Evolutionary conservation across 2,797 vertebrate species (phyloP).

Genomic region (Nannoperca obscura): DNA sequence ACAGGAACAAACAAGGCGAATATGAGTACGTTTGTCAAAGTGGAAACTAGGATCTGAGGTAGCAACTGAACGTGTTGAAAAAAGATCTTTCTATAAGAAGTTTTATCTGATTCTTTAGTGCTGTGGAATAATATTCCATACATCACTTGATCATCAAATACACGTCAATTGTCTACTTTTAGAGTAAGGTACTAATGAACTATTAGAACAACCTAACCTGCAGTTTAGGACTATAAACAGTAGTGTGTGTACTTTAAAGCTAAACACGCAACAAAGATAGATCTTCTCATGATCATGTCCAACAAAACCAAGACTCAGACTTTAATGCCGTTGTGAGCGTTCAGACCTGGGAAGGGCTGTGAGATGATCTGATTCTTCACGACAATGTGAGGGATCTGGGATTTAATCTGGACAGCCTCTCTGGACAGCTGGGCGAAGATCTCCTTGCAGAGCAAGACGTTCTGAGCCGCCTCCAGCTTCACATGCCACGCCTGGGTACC

Average conservation of each 20-base stretch:
- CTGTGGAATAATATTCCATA: not conserved
- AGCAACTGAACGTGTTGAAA: no score
- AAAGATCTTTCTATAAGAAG: not conserved
- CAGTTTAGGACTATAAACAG: not conserved
- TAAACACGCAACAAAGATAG: not conserved
- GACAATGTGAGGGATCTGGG: conserved; percentile 98
- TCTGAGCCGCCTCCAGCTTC: conserved; percentile 96
- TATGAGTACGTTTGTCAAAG: not conserved
- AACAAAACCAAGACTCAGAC: not conserved
- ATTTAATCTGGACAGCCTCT: conserved; percentile 98
- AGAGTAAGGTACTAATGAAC: not conserved
- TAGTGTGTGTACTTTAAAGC: not conserved
- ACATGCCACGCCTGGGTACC: conserved; percentile 94
- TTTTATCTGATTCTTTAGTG: not conserved
- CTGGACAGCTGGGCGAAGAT: conserved; percentile 98
- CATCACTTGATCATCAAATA: not conserved
- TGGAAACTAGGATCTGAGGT: no score
- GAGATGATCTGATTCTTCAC: conserved; percentile 99
- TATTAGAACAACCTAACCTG: not conserved
- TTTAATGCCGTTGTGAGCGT: fast-evolving
- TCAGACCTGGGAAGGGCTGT: conserved; percentile 95
- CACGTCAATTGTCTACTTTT: not conserved
- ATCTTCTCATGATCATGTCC: not conserved
- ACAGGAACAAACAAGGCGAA: not conserved
- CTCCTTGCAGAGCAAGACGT: conserved; percentile 97